Evolutionary conservation across 2,113 vertebrate species (phyloP).

Genomic region (Odobenus rosmarus): DNA sequence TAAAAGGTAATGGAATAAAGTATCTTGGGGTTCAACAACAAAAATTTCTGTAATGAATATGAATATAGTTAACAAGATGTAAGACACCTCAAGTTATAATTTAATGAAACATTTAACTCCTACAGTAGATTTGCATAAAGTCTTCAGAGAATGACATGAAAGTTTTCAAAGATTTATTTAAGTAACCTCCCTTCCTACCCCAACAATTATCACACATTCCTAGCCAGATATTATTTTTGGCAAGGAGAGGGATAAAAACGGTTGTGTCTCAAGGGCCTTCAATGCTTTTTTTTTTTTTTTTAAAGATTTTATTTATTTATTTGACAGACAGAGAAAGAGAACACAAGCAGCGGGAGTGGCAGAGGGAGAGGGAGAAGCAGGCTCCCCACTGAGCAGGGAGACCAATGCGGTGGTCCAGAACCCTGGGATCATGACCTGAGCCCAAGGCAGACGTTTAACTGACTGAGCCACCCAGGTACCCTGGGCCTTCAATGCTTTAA

Average conservation of each 20-base stretch:
- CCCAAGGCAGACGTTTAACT: background rate
- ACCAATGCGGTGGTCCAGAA: background rate
- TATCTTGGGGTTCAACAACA: slow-evolving; percentile 91
- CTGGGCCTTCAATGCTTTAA: background rate
- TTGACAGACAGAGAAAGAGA: background rate
- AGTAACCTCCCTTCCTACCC: background rate
- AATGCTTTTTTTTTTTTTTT: background rate
- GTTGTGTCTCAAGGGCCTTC: background rate
- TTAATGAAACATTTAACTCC: slow-evolving; percentile 27
- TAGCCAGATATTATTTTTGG: background rate
- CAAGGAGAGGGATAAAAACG: background rate
- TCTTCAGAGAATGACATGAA: background rate
- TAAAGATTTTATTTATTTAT: background rate
- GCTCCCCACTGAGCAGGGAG: background rate
- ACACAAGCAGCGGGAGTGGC: background rate
- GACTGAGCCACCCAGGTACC: background rate
- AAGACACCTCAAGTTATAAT: slow-evolving; percentile 29
- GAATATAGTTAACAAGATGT: slow-evolving; percentile 10
- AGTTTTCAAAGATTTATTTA: slow-evolving; percentile 5
- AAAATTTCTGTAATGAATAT: slow-evolving; percentile 87
- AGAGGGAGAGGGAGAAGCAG: background rate
- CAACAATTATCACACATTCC: background rate
- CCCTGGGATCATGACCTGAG: background rate
- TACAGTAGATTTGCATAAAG: background rate
- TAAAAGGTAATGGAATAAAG: slow-evolving; percentile 95